Conservation (phyloP, 2,888 invertebrate species). For the Diloba caeruleocephala region DNA sequence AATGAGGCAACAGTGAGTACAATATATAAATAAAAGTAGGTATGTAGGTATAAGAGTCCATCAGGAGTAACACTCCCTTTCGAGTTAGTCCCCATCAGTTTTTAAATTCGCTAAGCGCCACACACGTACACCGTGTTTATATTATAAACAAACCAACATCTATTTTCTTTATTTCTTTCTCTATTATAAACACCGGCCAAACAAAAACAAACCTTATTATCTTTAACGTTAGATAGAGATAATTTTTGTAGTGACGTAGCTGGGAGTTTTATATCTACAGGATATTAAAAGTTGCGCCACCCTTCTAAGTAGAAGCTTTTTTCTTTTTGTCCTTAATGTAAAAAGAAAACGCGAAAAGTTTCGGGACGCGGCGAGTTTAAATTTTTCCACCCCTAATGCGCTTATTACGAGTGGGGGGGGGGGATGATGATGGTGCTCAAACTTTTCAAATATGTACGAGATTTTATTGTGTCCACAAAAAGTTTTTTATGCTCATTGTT, state of each 20-base stretch:
- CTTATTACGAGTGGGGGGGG: constrained; percentile 86
- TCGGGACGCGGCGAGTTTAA: constrained; percentile 79
- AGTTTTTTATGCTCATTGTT: constrained; percentile 41
- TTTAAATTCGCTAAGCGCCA: constrained; percentile 81
- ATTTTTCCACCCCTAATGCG: constrained; percentile 85
- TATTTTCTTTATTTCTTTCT: too few relatives aligned
- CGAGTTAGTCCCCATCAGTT: constrained; percentile 68
- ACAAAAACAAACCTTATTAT: constrained; percentile 44
- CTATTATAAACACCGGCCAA: constrained; percentile 18
- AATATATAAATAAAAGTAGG: neutral
- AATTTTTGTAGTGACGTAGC: constrained; percentile 30
- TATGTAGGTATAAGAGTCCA: constrained; percentile 18
- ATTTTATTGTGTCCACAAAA: constrained; percentile 73
- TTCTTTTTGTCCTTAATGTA: constrained; percentile 84
- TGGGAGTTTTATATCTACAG: constrained; percentile 54
- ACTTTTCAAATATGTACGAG: constrained; percentile 77
- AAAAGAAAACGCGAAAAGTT: constrained; percentile 86
- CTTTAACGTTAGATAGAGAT: constrained; percentile 11
- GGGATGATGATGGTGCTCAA: constrained; percentile 80
- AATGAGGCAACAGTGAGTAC: too few relatives aligned
- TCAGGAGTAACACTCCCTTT: constrained; percentile 63
- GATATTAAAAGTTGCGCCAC: constrained; percentile 86
- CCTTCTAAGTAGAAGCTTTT: constrained; percentile 84
- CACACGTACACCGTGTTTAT: constrained; percentile 74
- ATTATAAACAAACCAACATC: constrained; percentile 68